A percentile compares a stretch with the other conserved stretches of the same genome.
Conservation (phyloP, 2,797 vertebrate genomes). For the Microchirus variegatus region DNA sequence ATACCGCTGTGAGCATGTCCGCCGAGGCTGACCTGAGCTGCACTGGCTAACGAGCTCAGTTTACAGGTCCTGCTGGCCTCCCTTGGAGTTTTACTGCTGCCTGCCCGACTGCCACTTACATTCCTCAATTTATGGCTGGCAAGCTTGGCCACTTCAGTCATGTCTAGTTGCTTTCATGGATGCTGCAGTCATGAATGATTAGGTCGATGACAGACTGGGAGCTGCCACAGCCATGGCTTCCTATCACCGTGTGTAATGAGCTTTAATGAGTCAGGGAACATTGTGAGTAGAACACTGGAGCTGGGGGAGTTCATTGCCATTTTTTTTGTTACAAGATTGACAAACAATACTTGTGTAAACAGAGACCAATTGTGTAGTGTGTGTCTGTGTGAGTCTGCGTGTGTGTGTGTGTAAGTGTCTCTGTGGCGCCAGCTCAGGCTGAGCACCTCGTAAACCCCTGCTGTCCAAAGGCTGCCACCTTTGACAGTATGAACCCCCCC, state of each 20-base stretch:
- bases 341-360: slow-evolving; percentile 53
- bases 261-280: slow-evolving; percentile 32
- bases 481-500: slow-evolving; percentile 64
- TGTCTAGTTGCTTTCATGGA: slow-evolving; percentile 68
- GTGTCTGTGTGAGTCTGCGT: slow-evolving; percentile 37
- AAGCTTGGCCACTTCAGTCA: slow-evolving; percentile 68
- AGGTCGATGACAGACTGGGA: slow-evolving; percentile 50
- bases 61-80: slow-evolving; percentile 76
- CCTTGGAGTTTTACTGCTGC: slow-evolving; percentile 75
- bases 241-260: slow-evolving; percentile 61
- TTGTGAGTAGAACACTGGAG: slow-evolving; percentile 23
- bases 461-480: slow-evolving; percentile 73
- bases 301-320: slow-evolving; percentile 40
- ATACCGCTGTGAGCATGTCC: slow-evolving; percentile 49
- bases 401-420: slow-evolving; percentile 59
- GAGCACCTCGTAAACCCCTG: slow-evolving; percentile 81
- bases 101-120: slow-evolving; percentile 71
- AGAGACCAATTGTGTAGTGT: slow-evolving; percentile 38
- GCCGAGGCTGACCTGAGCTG: slow-evolving; percentile 54
- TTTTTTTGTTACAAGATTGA: slow-evolving; percentile 39
- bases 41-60: slow-evolving; percentile 71
- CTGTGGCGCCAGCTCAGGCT: slow-evolving; percentile 82
- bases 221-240: slow-evolving; percentile 35
- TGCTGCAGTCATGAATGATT: slow-evolving; percentile 59
- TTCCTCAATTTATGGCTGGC: slow-evolving; percentile 80